A percentile compares a stretch with the other conserved stretches of the same genome.
Conservation (phyloP, 53 echinoderm and acorn worm genomes). For the Antedon mediterranea region DNA sequence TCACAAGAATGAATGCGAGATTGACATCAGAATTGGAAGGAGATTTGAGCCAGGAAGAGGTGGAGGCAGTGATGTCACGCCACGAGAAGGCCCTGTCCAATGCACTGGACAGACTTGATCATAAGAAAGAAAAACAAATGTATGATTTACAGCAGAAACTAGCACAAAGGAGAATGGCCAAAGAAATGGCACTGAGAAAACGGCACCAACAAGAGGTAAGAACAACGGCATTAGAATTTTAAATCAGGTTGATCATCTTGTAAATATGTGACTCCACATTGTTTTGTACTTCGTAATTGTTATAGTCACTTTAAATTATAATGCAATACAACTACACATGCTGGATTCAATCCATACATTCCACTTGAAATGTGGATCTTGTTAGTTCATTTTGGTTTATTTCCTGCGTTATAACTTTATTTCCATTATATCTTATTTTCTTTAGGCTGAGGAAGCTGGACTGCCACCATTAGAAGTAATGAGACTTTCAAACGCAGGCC, state of each 20-base stretch:
- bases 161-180: slow-evolving; percentile 43
- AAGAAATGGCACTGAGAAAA: slow-evolving; percentile 40
- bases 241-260: too few species aligned
- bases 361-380: too few species aligned
- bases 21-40: slow-evolving; percentile 62
- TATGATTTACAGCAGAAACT: slow-evolving; percentile 39
- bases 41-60: slow-evolving; percentile 49
- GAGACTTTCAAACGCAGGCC: slow-evolving; percentile 24
- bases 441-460: slow-evolving; percentile 64
- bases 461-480: slow-evolving; percentile 36
- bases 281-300: too few species aligned
- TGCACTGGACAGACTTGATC: slow-evolving; percentile 52
- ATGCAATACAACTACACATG: too few species aligned
- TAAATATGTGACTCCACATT: too few species aligned
- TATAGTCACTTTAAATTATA: too few species aligned
- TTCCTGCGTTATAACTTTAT: too few species aligned
- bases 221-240: too few species aligned
- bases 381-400: too few species aligned
- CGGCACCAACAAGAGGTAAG: slow-evolving; percentile 76
- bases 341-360: too few species aligned
- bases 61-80: slow-evolving; percentile 47
- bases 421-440: neutral
- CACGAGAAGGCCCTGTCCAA: slow-evolving; percentile 65
- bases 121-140: slow-evolving; percentile 40
- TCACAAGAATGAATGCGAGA: slow-evolving; percentile 28